A percentile compares a stretch with the other conserved stretches of the same genome.
These are phyloP conservation scores for Allenopithecus nigroviridis DNA, from an alignment of 2,797 vertebrate genomes.

Conservation along the genomic window DNA sequence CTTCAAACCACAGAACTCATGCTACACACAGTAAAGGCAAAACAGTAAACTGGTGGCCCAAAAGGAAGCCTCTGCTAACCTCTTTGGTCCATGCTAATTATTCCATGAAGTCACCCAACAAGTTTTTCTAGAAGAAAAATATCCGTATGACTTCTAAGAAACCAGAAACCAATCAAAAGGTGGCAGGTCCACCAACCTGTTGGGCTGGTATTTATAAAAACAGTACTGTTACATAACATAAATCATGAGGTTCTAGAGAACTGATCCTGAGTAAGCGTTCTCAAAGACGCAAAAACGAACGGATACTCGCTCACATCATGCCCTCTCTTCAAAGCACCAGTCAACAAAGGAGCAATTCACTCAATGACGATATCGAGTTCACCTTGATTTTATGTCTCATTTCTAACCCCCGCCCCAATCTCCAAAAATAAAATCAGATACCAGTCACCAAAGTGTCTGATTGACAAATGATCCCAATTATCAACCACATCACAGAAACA, in stretches of 20 bases:
- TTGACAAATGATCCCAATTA: slow-evolving; percentile 23
- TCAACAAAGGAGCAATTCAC: background rate
- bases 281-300: background rate
- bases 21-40: background rate
- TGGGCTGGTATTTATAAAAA: background rate
- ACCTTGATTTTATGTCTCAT: background rate
- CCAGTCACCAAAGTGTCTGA: background rate
- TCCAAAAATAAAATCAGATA: background rate
- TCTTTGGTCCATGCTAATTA: background rate
- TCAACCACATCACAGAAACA: background rate
- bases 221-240: background rate
- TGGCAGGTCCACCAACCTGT: background rate
- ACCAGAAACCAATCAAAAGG: slow-evolving; percentile 7
- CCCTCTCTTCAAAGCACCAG: background rate
- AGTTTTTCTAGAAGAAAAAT: slow-evolving; percentile 36
- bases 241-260: background rate
- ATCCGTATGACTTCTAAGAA: slow-evolving; percentile 2
- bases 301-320: background rate
- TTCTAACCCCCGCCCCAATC: background rate
- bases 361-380: background rate
- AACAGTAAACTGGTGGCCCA: background rate
- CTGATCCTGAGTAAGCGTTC: background rate
- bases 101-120: background rate
- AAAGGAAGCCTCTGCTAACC: background rate
- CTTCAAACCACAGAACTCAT: background rate